Conservation (phyloP, 2,797 vertebrate species). For the Crax fasciolata region DNA sequence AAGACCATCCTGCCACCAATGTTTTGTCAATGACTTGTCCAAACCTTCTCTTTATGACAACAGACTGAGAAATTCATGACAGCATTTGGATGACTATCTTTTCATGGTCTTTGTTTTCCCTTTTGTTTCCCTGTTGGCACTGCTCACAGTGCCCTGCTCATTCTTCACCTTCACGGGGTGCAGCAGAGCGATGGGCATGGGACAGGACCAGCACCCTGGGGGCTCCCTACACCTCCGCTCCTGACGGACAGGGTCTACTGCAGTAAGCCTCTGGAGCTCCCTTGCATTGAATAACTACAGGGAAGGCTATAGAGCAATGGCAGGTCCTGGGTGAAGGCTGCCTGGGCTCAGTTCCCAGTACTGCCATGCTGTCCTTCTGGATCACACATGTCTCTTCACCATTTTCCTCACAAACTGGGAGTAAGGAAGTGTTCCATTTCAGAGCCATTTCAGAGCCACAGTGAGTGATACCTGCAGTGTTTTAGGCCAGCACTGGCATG, state of each 20-base stretch:
- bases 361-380: background rate
- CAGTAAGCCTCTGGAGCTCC: background rate
- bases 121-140: background rate
- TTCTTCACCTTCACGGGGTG: background rate
- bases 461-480: background rate
- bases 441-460: accelerated
- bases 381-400: background rate
- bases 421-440: background rate
- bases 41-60: background rate
- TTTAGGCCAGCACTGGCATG: background rate
- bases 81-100: background rate
- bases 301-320: background rate
- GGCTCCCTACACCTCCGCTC: accelerated
- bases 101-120: background rate
- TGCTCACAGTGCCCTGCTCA: accelerated
- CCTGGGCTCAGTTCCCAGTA: background rate
- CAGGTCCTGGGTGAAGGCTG: background rate
- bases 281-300: background rate
- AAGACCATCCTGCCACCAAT: background rate
- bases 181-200: background rate
- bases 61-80: background rate
- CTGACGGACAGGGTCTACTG: background rate
- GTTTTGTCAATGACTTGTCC: background rate
- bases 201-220: background rate
- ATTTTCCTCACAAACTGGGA: background rate